Conservation (phyloP, 2,888 invertebrate genomes). For the Drosophila helvetica region DNA sequence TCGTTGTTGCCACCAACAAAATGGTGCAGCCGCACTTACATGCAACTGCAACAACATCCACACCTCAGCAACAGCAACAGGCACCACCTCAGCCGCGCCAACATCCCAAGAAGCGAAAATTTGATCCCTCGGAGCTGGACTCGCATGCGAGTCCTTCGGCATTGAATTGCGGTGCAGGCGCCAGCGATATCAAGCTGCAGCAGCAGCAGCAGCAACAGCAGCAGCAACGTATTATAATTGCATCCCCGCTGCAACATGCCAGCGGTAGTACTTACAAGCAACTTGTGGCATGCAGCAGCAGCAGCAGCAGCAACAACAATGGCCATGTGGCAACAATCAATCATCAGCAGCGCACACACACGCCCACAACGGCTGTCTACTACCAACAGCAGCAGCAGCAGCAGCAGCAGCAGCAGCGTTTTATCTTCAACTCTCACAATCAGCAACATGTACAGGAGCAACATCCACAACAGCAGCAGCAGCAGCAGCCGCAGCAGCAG, state of each 20-base stretch:
- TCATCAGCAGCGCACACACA: slow-evolving; percentile 69
- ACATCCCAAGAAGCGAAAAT: slow-evolving; percentile 94
- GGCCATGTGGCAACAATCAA: slow-evolving; percentile 52
- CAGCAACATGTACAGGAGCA: slow-evolving; percentile 72
- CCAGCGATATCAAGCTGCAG: slow-evolving; percentile 61
- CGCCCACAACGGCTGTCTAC: slow-evolving; percentile 59
- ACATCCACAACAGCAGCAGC: slow-evolving; percentile 58
- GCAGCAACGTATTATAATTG: slow-evolving; percentile 68
- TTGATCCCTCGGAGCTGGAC: slow-evolving; percentile 84
- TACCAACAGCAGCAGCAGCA: slow-evolving; percentile 63
- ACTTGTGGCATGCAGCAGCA: slow-evolving; percentile 61
- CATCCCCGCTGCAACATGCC: slow-evolving; percentile 67
- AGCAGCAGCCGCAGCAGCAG: slow-evolving; percentile 52
- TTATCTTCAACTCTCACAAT: slow-evolving; percentile 75
- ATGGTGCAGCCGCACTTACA: slow-evolving; percentile 80
- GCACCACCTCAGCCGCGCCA: slow-evolving; percentile 87
- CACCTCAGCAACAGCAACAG: slow-evolving; percentile 85
- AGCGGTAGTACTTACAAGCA: slow-evolving; percentile 77
- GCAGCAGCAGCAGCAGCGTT: slow-evolving; percentile 67
- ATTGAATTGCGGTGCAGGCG: slow-evolving; percentile 66
- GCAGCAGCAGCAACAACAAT: slow-evolving; percentile 36
- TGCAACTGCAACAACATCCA: slow-evolving; percentile 81
- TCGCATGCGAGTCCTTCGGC: slow-evolving; percentile 59
- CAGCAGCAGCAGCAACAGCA: slow-evolving; percentile 49
- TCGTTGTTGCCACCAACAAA: slow-evolving; percentile 76